These are phyloP conservation scores for Bufotes viridis DNA, from an alignment of 2,797 vertebrate genomes.

Conservation along the genomic window DNA sequence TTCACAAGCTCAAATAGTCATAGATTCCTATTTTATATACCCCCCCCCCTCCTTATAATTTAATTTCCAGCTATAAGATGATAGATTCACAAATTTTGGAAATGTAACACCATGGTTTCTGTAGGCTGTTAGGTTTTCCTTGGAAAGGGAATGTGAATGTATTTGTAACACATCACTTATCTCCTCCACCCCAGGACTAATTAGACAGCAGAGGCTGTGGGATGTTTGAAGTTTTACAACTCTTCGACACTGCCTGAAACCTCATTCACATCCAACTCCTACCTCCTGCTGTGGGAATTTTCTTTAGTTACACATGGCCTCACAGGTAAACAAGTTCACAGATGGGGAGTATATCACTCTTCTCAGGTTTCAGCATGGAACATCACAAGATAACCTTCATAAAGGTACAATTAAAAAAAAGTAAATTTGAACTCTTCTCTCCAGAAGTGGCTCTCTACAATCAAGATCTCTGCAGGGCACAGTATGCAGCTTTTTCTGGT, in stretches of 20 bases:
- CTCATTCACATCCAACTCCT: conserved; percentile 70
- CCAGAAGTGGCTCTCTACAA: neutral
- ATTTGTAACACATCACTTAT: conserved; percentile 77
- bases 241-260: conserved; percentile 72
- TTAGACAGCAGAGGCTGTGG: conserved; percentile 84
- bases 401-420: conserved; percentile 9
- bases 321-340: conserved; percentile 88
- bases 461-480: conserved; percentile 2
- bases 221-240: conserved; percentile 85
- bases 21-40: no score
- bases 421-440: neutral
- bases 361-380: conserved; percentile 69
- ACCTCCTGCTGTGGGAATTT: conserved; percentile 86
- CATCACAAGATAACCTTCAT: conserved; percentile 69
- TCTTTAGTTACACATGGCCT: conserved; percentile 90
- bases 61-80: neutral
- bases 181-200: conserved; percentile 85
- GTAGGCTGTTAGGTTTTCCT: neutral
- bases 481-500: neutral
- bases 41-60: neutral
- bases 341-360: conserved; percentile 84
- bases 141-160: conserved; percentile 76
- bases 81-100: neutral
- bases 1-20: no score
- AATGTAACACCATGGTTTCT: neutral